These are phyloP conservation scores for Troides helena DNA, from an alignment of 2,888 invertebrate species.

Conservation along the genomic window DNA sequence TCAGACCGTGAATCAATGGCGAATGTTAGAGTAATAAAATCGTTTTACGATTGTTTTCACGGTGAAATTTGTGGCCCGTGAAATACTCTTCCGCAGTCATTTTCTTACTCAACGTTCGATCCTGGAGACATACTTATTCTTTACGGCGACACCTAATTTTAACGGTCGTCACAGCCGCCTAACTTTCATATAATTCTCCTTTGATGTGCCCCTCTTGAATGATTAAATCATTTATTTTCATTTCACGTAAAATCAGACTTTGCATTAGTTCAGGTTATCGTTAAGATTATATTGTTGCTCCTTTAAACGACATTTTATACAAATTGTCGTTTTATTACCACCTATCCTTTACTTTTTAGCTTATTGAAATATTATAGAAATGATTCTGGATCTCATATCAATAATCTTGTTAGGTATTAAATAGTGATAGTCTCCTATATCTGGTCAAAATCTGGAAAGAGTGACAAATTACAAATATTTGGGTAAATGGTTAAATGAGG, in stretches of 20 bases:
- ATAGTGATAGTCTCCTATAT: too few species aligned
- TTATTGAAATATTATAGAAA: too few species aligned
- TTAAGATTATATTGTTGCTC: neutral
- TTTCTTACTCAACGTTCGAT: constrained; percentile 62
- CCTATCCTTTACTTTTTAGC: neutral
- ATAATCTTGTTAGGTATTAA: too few species aligned
- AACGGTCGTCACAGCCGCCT: constrained; percentile 34
- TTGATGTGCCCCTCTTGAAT: constrained; percentile 21
- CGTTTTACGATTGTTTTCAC: constrained; percentile 79
- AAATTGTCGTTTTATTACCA: neutral
- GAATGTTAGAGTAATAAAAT: constrained; percentile 78
- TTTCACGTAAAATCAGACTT: constrained; percentile 1
- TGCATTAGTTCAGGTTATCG: neutral
- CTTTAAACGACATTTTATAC: neutral
- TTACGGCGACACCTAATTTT: constrained; percentile 46
- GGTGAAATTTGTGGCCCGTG: constrained; percentile 76
- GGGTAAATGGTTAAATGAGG: too few species aligned
- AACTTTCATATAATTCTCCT: constrained; percentile 29
- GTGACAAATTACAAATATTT: too few species aligned
- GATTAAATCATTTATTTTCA: constrained; percentile 26
- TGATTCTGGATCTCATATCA: too few species aligned
- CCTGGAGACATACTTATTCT: constrained; percentile 56
- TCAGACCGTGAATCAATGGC: constrained; percentile 76
- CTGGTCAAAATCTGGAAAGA: too few species aligned
- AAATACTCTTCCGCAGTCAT: constrained; percentile 67